Evolutionary conservation across 2,888 invertebrate species (phyloP), one percentile per base, ranked within the genome.

Genomic region (Gari tellinella): DNA sequence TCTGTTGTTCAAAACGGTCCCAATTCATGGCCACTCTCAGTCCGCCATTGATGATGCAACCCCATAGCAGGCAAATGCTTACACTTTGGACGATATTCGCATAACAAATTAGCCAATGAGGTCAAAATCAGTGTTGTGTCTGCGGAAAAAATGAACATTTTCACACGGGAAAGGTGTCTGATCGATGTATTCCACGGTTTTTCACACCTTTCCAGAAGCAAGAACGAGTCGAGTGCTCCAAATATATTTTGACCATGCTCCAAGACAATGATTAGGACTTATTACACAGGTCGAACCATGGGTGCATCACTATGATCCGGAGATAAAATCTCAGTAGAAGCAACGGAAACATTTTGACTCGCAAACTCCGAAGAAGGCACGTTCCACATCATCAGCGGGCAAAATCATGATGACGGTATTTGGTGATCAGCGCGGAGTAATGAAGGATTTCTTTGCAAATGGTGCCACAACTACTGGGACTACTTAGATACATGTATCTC

Each of bases 401-500:
- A 53, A 53, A 37, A 3, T 53, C 37, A n/a, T 53, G 38, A 7
- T 53, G 38, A 53, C 38, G n/a, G 53, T 53, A 14, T 53, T 53
- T 37, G 14, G 15, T 31, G 38, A 53, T 31, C 31, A 52, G 25
- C 26, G 52, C 31, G 31, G 31, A 31, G 31, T 31, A 31, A 31
- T 31, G 31, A 26, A 25, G 52, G 26, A 52, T 52, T 52, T 25
- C 52, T 52, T 52, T 23, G 52, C 52, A 8, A 52, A 52, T 23
- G 52, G 26, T 52, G 25, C 52, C 31, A 52, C 26, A 52, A 26
- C 25, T 52, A 52, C 14, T n/a, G 52, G 4, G 26, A 25, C 17
- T 49, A 49, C 49, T 49, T 21, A 3, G 8, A 2, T 21, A 21
- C 19, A 49, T 23, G n/a, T n/a, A n/a, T n/a, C n/a, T n/a, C n/a